Evolutionary conservation across 2,113 vertebrate genomes (phyloP).

Genomic region (Gymnarchus niloticus): DNA sequence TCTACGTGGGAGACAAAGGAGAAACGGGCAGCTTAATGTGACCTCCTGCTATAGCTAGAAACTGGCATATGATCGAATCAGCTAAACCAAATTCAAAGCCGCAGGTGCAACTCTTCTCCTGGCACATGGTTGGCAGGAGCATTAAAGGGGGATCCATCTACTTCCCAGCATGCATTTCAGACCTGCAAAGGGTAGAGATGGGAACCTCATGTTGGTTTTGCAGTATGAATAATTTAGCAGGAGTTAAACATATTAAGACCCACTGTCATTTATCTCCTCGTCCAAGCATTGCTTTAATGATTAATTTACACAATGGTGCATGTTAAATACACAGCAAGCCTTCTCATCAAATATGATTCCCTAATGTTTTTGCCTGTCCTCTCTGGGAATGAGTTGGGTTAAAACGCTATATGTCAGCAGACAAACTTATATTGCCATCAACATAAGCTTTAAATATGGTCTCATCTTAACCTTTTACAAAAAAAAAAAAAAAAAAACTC

Average conservation of each 20-base stretch:
- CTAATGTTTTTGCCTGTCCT: neutral
- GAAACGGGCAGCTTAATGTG: conserved; percentile 67
- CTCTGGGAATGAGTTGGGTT: neutral
- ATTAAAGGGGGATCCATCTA: conserved; percentile 41
- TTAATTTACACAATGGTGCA: conserved; percentile 33
- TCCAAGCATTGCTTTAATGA: conserved; percentile 29
- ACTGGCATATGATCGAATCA: conserved; percentile 49
- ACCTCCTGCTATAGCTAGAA: conserved; percentile 63
- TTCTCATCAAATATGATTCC: conserved; percentile 15
- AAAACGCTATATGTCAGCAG: conserved; percentile 25
- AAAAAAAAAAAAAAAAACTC: neutral
- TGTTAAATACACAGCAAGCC: conserved; percentile 25
- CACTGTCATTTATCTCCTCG: conserved; percentile 34
- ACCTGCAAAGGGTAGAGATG: conserved; percentile 4
- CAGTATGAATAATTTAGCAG: conserved; percentile 42
- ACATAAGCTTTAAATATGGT: neutral
- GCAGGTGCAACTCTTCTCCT: conserved; percentile 28
- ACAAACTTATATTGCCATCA: conserved; percentile 26
- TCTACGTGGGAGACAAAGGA: conserved; percentile 54
- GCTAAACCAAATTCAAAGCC: conserved; percentile 31
- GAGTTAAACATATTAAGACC: conserved; percentile 38
- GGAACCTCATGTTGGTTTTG: conserved; percentile 15
- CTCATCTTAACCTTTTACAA: neutral
- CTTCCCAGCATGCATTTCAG: conserved; percentile 42
- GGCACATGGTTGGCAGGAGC: conserved; percentile 21